Conservation (phyloP, 2,888 invertebrate genomes). For the Torymus aiolomorphi region DNA sequence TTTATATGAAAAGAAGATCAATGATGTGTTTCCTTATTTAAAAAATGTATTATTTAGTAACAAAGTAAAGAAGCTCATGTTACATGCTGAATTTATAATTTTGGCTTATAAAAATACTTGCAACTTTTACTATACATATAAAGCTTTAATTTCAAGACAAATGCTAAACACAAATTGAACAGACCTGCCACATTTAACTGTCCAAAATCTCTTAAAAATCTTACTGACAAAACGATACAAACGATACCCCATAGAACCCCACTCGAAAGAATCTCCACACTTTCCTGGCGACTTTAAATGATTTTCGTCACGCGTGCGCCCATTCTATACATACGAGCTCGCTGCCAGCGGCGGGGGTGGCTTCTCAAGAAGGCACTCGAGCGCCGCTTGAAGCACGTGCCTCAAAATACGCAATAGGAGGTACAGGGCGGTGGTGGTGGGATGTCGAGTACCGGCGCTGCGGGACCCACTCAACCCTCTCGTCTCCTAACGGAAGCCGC, state of each 20-base stretch:
- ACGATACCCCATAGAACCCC: neutral
- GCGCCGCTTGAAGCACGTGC: slow-evolving; percentile 56
- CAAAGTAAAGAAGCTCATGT: too few species aligned
- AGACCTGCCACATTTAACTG: too few species aligned
- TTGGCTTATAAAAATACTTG: too few species aligned
- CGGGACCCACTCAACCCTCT: slow-evolving; percentile 61
- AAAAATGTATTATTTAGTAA: too few species aligned
- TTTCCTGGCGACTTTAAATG: slow-evolving; percentile 37
- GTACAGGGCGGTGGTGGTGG: slow-evolving; percentile 1
- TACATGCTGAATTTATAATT: too few species aligned
- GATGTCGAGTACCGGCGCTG: slow-evolving; percentile 25
- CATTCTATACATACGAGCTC: neutral
- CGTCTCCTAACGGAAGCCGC: slow-evolving; percentile 61
- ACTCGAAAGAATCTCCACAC: slow-evolving; percentile 11
- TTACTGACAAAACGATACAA: too few species aligned
- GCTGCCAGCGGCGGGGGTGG: neutral
- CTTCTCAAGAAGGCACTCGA: slow-evolving; percentile 50
- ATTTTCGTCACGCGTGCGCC: slow-evolving; percentile 40
- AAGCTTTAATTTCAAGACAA: too few species aligned
- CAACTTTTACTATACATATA: too few species aligned
- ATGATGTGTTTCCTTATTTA: too few species aligned
- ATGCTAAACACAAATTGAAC: too few species aligned
- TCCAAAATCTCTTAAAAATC: too few species aligned
- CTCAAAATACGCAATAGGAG: slow-evolving; percentile 60
- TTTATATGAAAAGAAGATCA: too few species aligned